Evolutionary conservation across 1,140 invertebrate genomes (phyloP).

Genomic region (Achatina immaculata): DNA sequence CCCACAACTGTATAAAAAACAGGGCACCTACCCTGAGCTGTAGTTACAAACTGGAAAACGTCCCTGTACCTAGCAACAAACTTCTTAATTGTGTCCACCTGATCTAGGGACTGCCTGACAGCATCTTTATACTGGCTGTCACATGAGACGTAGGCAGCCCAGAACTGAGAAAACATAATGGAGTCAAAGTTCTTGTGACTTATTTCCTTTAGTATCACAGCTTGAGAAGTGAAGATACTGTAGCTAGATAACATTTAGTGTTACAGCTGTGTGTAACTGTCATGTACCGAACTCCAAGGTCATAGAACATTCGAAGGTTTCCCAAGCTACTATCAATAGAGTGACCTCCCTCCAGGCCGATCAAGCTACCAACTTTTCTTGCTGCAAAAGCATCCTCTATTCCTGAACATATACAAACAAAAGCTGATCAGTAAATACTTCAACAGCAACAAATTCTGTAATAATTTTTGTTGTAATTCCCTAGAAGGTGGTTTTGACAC

Average conservation of each 20-base stretch:
- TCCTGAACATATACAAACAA: conserved; percentile 75
- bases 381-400: conserved; percentile 82
- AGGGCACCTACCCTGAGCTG: conserved; percentile 81
- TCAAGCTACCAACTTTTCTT: conserved; percentile 84
- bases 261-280: conserved; percentile 86
- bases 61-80: conserved; percentile 85
- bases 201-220: not conserved
- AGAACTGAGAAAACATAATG: conserved; percentile 77
- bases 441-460: not conserved
- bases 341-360: conserved; percentile 88
- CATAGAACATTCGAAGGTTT: conserved; percentile 81
- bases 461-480: not conserved
- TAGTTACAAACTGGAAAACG: conserved; percentile 82
- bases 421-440: not conserved
- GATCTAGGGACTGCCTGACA: conserved; percentile 86
- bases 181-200: too few species aligned
- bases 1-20: too few species aligned
- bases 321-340: conserved; percentile 82
- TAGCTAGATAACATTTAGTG: conserved; percentile 71
- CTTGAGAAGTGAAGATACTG: not conserved
- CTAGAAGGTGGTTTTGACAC: not conserved
- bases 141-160: conserved; percentile 89
- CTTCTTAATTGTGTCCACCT: conserved; percentile 87
- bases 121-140: conserved; percentile 87
- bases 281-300: conserved; percentile 83